Evolutionary conservation across 2,797 vertebrate species (phyloP).

Genomic region (Apogon hyalosoma): DNA sequence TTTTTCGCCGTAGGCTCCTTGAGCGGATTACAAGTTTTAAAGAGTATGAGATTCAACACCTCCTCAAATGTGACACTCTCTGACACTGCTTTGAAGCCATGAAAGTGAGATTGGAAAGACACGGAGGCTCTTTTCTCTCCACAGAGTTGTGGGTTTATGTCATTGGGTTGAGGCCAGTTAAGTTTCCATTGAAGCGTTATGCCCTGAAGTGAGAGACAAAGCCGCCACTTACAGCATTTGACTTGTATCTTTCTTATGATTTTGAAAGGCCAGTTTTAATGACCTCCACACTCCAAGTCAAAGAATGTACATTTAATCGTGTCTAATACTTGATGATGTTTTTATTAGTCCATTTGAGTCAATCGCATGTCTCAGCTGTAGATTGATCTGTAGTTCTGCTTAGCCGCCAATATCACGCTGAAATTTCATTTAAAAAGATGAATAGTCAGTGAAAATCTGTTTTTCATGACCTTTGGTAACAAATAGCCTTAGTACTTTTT

Average conservation of each 20-base stretch:
- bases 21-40: constrained; percentile 86
- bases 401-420: background rate
- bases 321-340: background rate
- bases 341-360: background rate
- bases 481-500: too few relatives aligned
- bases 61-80: constrained; percentile 81
- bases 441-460: background rate
- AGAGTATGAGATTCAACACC: constrained; percentile 81
- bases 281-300: constrained; percentile 13
- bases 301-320: background rate
- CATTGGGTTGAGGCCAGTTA: constrained; percentile 79
- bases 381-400: background rate
- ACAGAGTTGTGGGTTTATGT: constrained; percentile 79
- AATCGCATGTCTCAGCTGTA: background rate
- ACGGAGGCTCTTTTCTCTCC: constrained; percentile 73
- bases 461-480: background rate
- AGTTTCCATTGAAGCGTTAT: constrained; percentile 76
- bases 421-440: background rate
- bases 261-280: constrained; percentile 49
- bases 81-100: constrained; percentile 79
- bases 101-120: constrained; percentile 78
- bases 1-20: constrained; percentile 72
- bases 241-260: constrained; percentile 72
- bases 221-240: constrained; percentile 76
- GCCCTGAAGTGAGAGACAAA: constrained; percentile 77